Conservation (phyloP, 1,140 invertebrate genomes). For the Eulimnadia texana region DNA sequence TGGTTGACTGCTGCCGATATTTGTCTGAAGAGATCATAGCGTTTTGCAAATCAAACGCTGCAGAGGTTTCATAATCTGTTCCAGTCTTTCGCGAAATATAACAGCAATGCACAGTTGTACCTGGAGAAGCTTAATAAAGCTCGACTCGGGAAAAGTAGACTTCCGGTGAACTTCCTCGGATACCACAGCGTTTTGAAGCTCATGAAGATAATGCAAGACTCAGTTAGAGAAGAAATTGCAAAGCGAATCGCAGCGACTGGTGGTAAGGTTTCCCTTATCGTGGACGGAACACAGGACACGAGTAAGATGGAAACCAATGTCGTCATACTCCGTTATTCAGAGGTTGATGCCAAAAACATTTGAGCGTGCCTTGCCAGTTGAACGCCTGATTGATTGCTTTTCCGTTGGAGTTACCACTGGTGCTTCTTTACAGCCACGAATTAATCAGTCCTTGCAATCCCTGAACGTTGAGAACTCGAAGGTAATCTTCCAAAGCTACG, state of each 20-base stretch:
- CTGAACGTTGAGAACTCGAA: not conserved
- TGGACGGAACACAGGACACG: conserved; percentile 7
- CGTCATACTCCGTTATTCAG: conserved; percentile 1
- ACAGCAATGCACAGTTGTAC: not conserved
- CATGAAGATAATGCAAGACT: not conserved
- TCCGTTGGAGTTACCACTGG: not conserved
- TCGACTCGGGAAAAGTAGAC: not conserved
- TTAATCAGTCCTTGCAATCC: not conserved
- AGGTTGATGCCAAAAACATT: conserved; percentile 7
- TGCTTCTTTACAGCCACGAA: not conserved
- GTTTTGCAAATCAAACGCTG: too few relatives aligned
- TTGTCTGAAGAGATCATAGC: too few relatives aligned
- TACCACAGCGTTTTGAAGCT: conserved; percentile 2
- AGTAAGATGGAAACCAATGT: conserved; percentile 5
- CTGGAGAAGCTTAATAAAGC: conserved; percentile 1
- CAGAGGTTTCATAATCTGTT: too few relatives aligned
- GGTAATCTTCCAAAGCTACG: not conserved
- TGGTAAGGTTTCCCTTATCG: conserved; percentile 2
- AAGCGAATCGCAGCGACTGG: conserved; percentile 8
- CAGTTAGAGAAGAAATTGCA: not conserved
- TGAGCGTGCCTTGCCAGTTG: not conserved
- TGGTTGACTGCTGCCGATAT: too few relatives aligned
- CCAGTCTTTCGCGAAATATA: too few relatives aligned
- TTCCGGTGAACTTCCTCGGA: conserved; percentile 10
- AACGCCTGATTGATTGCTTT: too few relatives aligned